Conservation (phyloP, 2,888 invertebrate genomes). For the Harpalus rufipes region DNA sequence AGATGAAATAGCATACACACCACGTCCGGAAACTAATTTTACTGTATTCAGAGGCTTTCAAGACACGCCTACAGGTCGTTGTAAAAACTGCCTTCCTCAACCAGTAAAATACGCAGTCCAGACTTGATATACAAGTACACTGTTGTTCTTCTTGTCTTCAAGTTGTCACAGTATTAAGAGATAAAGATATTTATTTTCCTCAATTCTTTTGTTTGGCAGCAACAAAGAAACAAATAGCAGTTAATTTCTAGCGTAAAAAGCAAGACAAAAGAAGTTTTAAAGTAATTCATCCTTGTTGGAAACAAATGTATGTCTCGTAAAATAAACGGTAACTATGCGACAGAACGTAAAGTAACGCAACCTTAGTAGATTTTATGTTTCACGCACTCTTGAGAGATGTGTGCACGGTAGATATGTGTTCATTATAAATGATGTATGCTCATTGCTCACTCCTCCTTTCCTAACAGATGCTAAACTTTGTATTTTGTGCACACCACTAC, state of each 20-base stretch:
- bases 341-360: constrained; percentile 13
- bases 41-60: no score
- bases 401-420: constrained; percentile 32
- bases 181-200: background rate
- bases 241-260: constrained; percentile 10
- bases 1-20: no score
- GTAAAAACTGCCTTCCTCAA: no score
- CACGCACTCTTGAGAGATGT: constrained; percentile 37
- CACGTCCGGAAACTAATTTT: no score
- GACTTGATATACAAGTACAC: no score
- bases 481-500: constrained; percentile 1
- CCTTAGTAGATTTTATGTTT: constrained; percentile 34
- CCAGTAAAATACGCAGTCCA: no score
- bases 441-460: constrained; percentile 34
- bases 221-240: constrained; percentile 18
- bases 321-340: constrained; percentile 34
- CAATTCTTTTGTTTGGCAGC: constrained; percentile 1
- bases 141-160: background rate
- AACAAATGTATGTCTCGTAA: constrained; percentile 36
- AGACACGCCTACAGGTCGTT: no score
- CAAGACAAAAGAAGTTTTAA: constrained; percentile 14
- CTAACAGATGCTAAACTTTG: constrained; percentile 41
- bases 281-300: constrained; percentile 35
- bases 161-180: background rate
- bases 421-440: constrained; percentile 51